Conservation (phyloP, 2,797 vertebrate species). For the Taenioides sp. region DNA sequence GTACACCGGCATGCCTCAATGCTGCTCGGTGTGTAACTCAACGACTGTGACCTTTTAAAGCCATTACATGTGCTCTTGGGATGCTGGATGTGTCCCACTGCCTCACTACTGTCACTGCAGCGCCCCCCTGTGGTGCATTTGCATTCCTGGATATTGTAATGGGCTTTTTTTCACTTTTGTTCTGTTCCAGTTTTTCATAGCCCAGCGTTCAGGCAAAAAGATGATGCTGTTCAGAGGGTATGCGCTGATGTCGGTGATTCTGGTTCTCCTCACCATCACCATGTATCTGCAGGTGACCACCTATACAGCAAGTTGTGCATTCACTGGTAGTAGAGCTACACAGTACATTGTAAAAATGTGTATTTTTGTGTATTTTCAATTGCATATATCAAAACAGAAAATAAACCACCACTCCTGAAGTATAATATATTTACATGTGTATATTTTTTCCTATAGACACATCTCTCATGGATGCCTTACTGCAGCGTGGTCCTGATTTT, state of each 20-base stretch:
- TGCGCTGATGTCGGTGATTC: conserved; percentile 48
- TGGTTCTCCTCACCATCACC: conserved; percentile 64
- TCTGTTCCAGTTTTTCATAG: conserved; percentile 73
- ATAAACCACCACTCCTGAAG: background rate
- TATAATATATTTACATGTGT: background rate
- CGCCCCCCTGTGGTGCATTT: conserved; percentile 39
- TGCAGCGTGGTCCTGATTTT: conserved; percentile 76
- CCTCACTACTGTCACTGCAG: conserved; percentile 6
- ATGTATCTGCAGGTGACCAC: conserved; percentile 63
- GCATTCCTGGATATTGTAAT: background rate
- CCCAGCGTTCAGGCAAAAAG: conserved; percentile 71
- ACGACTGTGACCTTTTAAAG: conserved; percentile 3
- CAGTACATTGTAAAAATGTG: no score
- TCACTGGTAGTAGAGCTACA: no score
- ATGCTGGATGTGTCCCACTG: background rate
- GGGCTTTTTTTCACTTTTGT: background rate
- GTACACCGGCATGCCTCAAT: background rate
- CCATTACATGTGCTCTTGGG: background rate
- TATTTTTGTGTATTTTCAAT: background rate
- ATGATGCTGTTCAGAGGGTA: conserved; percentile 64
- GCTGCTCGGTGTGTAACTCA: background rate
- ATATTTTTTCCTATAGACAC: conserved; percentile 34
- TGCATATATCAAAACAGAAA: background rate
- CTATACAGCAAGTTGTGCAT: background rate
- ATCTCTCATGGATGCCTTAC: conserved; percentile 73